phyloP scores from a whole-genome alignment of 2,888 invertebrate genomes.

The Carcina quercana region DNA sequence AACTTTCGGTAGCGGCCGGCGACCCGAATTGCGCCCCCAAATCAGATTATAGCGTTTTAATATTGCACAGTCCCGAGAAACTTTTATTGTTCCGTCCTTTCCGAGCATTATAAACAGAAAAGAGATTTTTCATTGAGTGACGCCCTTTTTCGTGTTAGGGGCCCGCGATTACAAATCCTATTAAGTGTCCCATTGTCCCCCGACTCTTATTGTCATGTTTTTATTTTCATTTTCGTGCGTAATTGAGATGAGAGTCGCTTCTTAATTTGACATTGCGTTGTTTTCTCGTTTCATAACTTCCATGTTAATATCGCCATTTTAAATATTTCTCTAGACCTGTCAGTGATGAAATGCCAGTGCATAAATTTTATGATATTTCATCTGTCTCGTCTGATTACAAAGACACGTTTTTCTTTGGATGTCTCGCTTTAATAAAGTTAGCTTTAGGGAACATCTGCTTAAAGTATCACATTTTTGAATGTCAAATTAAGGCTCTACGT shows the following conservation, averaged over 20 bases:
- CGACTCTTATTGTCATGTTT: conserved; percentile 42
- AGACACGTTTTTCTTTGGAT: too few species aligned
- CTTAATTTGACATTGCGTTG: conserved; percentile 51
- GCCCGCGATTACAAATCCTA: conserved; percentile 55
- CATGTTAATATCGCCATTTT: conserved; percentile 25
- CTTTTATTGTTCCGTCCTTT: conserved; percentile 60
- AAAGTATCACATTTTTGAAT: too few species aligned
- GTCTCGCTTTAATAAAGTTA: too few species aligned
- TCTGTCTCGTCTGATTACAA: too few species aligned
- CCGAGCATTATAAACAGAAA: conserved; percentile 51
- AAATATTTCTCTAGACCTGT: too few species aligned
- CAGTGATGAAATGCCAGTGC: too few species aligned
- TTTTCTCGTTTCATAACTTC: conserved; percentile 46
- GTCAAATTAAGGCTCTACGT: too few species aligned
- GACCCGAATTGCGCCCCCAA: conserved; percentile 40
- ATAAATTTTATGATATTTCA: too few species aligned
- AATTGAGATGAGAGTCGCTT: conserved; percentile 52
- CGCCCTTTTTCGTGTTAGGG: conserved; percentile 40
- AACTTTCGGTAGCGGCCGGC: conserved; percentile 38
- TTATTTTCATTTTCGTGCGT: conserved; percentile 49
- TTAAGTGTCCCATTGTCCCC: conserved; percentile 44
- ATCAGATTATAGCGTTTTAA: conserved; percentile 65
- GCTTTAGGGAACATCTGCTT: too few species aligned
- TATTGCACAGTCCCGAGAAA: conserved; percentile 53
- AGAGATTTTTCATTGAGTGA: conserved; percentile 58